These are phyloP conservation scores for Delphinapterus leucas DNA, from an alignment of 2,113 vertebrate genomes.

Conservation along the genomic window DNA sequence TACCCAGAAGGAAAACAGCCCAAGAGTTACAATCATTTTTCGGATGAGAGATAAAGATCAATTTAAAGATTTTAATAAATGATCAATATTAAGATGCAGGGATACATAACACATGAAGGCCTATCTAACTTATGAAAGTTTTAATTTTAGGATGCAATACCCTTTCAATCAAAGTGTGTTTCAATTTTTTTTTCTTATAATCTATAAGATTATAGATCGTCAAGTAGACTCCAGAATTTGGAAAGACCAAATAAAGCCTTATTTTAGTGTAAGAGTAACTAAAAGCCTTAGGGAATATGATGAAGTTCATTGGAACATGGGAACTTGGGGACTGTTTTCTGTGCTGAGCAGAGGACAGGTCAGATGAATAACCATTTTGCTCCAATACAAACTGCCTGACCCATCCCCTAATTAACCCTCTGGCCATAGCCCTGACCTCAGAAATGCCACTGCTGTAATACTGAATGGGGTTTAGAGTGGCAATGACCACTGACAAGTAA, in stretches of 20 bases:
- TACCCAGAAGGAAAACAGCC: conserved; percentile 24
- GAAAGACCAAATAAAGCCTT: not conserved
- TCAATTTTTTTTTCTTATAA: not conserved
- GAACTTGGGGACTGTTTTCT: not conserved
- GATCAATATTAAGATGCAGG: not conserved
- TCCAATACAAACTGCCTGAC: not conserved
- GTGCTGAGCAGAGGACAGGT: not conserved
- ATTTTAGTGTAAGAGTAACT: not conserved
- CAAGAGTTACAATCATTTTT: not conserved
- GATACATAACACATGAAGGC: not conserved
- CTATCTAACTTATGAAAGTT: not conserved
- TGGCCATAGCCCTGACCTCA: not conserved
- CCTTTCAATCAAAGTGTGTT: not conserved
- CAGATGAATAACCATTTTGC: not conserved
- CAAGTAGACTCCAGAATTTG: not conserved
- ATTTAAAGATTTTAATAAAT: conserved; percentile 46
- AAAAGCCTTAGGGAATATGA: not conserved
- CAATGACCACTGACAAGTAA: not conserved
- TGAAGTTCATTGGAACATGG: not conserved
- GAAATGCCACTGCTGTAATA: not conserved
- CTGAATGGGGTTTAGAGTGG: not conserved
- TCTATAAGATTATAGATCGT: not conserved
- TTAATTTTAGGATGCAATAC: not conserved
- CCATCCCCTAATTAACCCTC: not conserved
- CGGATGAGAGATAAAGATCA: not conserved